A percentile compares a stretch with the other conserved stretches of the same genome.
Evolutionary conservation across 2,888 invertebrate genomes (phyloP).

Genomic region (Linnaemya vulpina): DNA sequence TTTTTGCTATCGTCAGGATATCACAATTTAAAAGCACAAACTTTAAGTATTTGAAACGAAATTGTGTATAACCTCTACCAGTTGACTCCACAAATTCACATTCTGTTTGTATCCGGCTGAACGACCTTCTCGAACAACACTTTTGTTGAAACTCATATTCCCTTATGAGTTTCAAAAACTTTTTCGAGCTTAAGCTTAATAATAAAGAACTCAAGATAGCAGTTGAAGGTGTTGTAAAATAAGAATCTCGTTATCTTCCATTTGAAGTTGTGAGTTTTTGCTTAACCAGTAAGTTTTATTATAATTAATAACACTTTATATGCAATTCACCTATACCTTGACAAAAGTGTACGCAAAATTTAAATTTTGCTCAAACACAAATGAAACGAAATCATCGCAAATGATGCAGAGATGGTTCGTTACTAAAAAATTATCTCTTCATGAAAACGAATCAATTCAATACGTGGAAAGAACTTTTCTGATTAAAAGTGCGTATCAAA

Average conservation of each 20-base stretch:
- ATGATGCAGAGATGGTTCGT: too few relatives aligned
- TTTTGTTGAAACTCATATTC: conserved; percentile 6
- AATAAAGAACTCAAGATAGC: conserved; percentile 1
- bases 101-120: background rate
- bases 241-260: conserved; percentile 8
- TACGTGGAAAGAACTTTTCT: too few relatives aligned
- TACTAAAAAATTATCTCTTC: too few relatives aligned
- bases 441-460: too few relatives aligned
- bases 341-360: too few relatives aligned
- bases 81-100: background rate
- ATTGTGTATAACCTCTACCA: conserved; percentile 19
- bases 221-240: conserved; percentile 30
- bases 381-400: too few relatives aligned
- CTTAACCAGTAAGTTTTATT: background rate
- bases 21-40: conserved; percentile 20
- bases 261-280: background rate
- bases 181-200: conserved; percentile 23
- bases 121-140: conserved; percentile 20
- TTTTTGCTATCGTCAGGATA: conserved; percentile 27
- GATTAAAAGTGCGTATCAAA: too few relatives aligned
- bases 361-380: too few relatives aligned
- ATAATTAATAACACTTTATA: too few relatives aligned
- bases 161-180: conserved; percentile 34
- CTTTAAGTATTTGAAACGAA: conserved; percentile 7
- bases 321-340: too few relatives aligned